Conservation (phyloP, 2,888 invertebrate species). For the Cataglyphis altisquamis region DNA sequence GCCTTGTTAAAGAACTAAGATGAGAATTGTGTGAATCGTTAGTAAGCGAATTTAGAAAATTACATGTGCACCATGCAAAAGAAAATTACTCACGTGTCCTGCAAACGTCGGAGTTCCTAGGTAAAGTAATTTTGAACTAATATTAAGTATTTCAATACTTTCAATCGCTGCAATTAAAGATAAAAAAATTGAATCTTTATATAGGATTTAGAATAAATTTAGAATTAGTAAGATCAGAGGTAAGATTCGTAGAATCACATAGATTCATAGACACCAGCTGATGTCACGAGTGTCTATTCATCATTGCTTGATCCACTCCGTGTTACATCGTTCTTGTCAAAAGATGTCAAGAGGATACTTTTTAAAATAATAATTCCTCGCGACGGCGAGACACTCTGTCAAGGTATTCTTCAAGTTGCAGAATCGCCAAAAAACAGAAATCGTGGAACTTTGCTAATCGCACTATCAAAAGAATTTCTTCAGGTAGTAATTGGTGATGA, state of each 20-base stretch:
- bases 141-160: neutral
- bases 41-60: conserved; percentile 2
- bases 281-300: neutral
- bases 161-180: neutral
- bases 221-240: neutral
- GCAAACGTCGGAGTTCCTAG: neutral
- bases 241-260: conserved; percentile 2
- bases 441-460: conserved; percentile 13
- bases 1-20: neutral
- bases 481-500: neutral
- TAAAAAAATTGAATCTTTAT: neutral
- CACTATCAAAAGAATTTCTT: conserved; percentile 25
- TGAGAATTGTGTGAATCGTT: neutral
- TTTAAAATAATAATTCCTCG: neutral
- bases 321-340: neutral
- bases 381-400: neutral
- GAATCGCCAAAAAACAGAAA: neutral
- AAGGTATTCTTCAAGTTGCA: conserved; percentile 6
- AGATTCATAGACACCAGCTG: conserved; percentile 8
- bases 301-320: conserved; percentile 26
- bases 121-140: neutral
- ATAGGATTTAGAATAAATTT: conserved; percentile 18
- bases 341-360: neutral
- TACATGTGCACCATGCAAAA: neutral
- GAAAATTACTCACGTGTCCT: conserved; percentile 18